A percentile compares a stretch with the other conserved stretches of the same genome.
These are phyloP conservation scores for Laothoe populi DNA, from an alignment of 2,888 invertebrate genomes.

Conservation along the genomic window DNA sequence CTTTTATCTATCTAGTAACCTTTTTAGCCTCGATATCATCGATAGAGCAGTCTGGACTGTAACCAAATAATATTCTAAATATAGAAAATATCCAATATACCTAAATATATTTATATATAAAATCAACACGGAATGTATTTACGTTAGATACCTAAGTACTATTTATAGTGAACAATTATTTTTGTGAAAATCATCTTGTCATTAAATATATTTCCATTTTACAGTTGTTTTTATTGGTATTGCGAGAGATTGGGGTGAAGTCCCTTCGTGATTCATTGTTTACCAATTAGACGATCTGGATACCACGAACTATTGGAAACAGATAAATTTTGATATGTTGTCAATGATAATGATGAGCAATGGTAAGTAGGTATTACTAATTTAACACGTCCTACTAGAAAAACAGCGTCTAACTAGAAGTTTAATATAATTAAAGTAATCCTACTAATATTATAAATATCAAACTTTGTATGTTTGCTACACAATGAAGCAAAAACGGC, in stretches of 20 bases:
- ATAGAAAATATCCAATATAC: background rate
- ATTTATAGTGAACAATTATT: slow-evolving; percentile 54
- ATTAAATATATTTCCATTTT: slow-evolving; percentile 72
- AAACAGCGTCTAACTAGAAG: no score
- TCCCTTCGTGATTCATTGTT: slow-evolving; percentile 29
- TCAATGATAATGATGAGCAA: background rate
- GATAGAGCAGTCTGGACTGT: background rate
- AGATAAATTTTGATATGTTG: background rate
- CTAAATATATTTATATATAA: slow-evolving; percentile 15
- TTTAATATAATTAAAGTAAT: no score
- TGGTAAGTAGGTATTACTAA: no score
- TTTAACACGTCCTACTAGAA: no score
- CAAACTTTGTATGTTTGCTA: no score
- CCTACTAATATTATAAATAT: no score
- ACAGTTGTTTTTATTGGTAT: slow-evolving; percentile 46
- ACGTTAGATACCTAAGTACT: slow-evolving; percentile 38
- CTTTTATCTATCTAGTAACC: background rate
- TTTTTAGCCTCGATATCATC: slow-evolving; percentile 7
- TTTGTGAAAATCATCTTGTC: slow-evolving; percentile 75
- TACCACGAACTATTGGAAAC: background rate
- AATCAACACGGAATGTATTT: slow-evolving; percentile 7
- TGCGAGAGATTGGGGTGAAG: slow-evolving; percentile 28
- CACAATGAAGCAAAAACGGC: no score
- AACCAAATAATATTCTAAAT: slow-evolving; percentile 16
- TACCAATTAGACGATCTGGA: slow-evolving; percentile 19